Percentiles rank a stretch among this genome's conserved stretches.
Conservation (phyloP, 2,888 invertebrate genomes). For the Silvanus unidentatus region DNA sequence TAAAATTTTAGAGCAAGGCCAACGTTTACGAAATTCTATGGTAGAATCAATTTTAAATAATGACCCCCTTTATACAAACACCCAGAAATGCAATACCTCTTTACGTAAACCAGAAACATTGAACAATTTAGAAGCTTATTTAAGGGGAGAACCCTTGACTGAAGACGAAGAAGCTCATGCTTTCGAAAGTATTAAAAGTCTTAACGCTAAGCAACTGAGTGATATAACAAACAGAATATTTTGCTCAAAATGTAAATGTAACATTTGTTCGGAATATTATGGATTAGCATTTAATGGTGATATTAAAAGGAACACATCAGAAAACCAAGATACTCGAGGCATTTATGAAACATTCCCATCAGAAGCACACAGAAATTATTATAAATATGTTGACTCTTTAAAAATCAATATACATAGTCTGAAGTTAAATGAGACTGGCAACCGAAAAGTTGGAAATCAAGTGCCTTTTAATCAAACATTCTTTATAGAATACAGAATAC, state of each 20-base stretch:
- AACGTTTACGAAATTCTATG: slow-evolving; percentile 41
- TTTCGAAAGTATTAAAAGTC: slow-evolving; percentile 42
- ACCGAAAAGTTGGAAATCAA: slow-evolving; percentile 37
- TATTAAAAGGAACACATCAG: slow-evolving; percentile 17
- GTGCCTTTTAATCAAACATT: slow-evolving; percentile 38
- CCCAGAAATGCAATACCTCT: too few species aligned
- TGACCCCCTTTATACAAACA: slow-evolving; percentile 40
- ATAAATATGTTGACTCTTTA: slow-evolving; percentile 45
- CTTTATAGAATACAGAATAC: slow-evolving; percentile 47
- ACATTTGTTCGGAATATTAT: slow-evolving; percentile 37
- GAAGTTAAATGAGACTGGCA: slow-evolving; percentile 45
- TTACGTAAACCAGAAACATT: slow-evolving; percentile 2
- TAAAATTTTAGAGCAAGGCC: slow-evolving; percentile 36
- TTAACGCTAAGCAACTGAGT: slow-evolving; percentile 41
- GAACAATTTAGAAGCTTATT: slow-evolving; percentile 31
- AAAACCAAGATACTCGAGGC: background rate
- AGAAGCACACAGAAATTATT: slow-evolving; percentile 14
- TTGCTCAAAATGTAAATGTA: slow-evolving; percentile 31
- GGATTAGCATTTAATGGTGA: slow-evolving; percentile 28
- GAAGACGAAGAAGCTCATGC: slow-evolving; percentile 42
- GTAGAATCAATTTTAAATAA: slow-evolving; percentile 42
- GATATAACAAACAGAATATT: slow-evolving; percentile 34
- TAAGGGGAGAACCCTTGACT: slow-evolving; percentile 44
- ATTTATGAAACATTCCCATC: slow-evolving; percentile 1
- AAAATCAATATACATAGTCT: slow-evolving; percentile 46